Evolutionary conservation across 2,888 invertebrate species (phyloP).

Genomic region (Syrphus vitripennis): DNA sequence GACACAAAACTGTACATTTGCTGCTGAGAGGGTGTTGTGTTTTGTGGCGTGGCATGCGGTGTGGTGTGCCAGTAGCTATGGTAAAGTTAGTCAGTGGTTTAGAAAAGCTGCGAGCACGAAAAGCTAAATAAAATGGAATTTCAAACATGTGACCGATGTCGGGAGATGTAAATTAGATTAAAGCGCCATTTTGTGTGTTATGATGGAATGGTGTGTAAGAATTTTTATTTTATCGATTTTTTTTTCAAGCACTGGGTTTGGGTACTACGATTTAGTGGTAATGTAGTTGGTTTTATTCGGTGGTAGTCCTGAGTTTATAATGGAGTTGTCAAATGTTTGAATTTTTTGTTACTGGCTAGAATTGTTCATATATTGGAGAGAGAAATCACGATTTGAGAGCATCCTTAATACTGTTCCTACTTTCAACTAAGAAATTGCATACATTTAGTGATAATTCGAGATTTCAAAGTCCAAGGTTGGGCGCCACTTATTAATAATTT

Average conservation of each 20-base stretch:
- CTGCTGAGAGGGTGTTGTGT: not conserved
- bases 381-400: too few species aligned
- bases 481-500: too few species aligned
- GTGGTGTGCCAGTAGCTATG: not conserved
- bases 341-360: not conserved
- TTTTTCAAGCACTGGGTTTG: constrained; percentile 17
- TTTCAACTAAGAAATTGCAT: not conserved
- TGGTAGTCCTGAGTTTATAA: not conserved
- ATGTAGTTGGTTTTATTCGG: constrained; percentile 7
- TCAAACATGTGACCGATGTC: constrained; percentile 53
- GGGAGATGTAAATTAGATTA: constrained; percentile 67
- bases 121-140: constrained; percentile 5
- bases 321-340: not conserved
- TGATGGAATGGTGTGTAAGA: constrained; percentile 23
- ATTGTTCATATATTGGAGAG: not conserved
- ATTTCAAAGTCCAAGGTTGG: not conserved
- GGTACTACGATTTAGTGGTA: not conserved
- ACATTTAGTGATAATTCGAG: not conserved
- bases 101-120: not conserved
- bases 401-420: too few species aligned
- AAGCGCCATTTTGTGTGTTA: constrained; percentile 67
- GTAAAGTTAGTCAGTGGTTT: constrained; percentile 5
- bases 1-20: constrained; percentile 11
- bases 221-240: constrained; percentile 48
- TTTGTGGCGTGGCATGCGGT: not conserved